These are phyloP conservation scores for Crotophaga sulcirostris DNA, from an alignment of 2,113 vertebrate species.

Conservation along the genomic window DNA sequence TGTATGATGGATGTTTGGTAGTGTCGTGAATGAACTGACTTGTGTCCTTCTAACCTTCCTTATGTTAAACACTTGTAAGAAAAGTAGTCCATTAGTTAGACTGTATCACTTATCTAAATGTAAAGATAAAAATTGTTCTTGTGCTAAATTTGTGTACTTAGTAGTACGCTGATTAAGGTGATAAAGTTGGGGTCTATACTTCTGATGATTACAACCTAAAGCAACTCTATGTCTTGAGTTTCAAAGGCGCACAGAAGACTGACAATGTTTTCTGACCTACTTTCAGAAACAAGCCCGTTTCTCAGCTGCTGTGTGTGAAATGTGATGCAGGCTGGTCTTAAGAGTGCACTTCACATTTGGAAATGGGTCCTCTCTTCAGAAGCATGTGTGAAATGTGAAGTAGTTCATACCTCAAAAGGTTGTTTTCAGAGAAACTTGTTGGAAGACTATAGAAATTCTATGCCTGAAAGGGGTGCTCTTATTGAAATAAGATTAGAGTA, in stretches of 20 bases:
- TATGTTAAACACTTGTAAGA: neutral
- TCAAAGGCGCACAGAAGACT: accelerated
- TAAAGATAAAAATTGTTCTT: neutral
- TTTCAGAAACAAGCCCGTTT: neutral
- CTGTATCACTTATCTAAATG: neutral
- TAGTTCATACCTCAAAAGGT: neutral
- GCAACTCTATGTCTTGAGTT: neutral
- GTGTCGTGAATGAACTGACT: neutral
- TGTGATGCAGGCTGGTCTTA: neutral
- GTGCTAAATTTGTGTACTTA: accelerated
- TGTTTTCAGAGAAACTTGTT: neutral
- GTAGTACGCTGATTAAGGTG: neutral
- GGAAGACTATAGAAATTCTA: neutral
- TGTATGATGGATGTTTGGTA: accelerated
- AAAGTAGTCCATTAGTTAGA: neutral
- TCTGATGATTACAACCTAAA: neutral
- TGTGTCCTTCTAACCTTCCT: neutral
- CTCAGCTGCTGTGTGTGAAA: neutral
- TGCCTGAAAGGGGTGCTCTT: neutral
- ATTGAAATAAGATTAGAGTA: neutral
- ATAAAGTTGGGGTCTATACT: neutral
- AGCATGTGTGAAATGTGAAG: neutral
- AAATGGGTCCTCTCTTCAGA: neutral
- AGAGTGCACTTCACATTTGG: neutral
- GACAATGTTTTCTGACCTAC: neutral